A percentile compares a stretch with the other conserved stretches of the same genome.
phyloP scores from a whole-genome alignment of 2,113 vertebrate genomes.

The Todiramphus saurophagus region DNA sequence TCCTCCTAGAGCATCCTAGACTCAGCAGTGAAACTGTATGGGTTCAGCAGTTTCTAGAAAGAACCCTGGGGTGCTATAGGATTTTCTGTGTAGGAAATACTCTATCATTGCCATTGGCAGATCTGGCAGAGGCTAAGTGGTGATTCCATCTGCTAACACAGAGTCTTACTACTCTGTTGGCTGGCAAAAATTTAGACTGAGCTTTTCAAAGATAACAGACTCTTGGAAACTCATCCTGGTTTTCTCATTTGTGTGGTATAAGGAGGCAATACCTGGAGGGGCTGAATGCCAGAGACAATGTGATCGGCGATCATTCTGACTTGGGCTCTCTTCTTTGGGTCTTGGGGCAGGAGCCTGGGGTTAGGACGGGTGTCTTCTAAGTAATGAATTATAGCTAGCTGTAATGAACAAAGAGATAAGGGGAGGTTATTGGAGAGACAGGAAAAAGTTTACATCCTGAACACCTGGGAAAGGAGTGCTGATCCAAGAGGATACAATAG shows the following conservation, averaged over 20 bases:
- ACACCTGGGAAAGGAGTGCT: background rate
- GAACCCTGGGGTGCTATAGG: background rate
- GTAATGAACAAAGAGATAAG: conserved; percentile 14
- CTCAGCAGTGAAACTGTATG: background rate
- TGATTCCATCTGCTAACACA: background rate
- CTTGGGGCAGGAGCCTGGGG: conserved; percentile 84
- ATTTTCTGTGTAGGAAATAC: background rate
- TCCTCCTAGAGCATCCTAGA: background rate
- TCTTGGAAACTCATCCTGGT: background rate
- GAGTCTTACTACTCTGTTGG: background rate
- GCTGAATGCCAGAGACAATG: conserved; percentile 91
- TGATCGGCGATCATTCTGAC: conserved; percentile 90
- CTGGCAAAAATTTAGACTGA: background rate
- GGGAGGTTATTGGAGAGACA: background rate
- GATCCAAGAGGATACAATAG: background rate
- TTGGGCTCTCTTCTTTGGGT: conserved; percentile 83
- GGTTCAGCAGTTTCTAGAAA: background rate
- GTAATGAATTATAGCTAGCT: conserved; percentile 96
- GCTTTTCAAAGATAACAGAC: background rate
- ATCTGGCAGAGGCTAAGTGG: background rate
- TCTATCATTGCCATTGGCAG: background rate
- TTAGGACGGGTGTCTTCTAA: conserved; percentile 89
- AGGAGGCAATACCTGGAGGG: conserved; percentile 83
- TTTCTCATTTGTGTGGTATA: background rate
- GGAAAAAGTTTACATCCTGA: background rate